phyloP scores from a whole-genome alignment of 92 coral and sea anemone genomes.

The Heteractis magnifica region DNA sequence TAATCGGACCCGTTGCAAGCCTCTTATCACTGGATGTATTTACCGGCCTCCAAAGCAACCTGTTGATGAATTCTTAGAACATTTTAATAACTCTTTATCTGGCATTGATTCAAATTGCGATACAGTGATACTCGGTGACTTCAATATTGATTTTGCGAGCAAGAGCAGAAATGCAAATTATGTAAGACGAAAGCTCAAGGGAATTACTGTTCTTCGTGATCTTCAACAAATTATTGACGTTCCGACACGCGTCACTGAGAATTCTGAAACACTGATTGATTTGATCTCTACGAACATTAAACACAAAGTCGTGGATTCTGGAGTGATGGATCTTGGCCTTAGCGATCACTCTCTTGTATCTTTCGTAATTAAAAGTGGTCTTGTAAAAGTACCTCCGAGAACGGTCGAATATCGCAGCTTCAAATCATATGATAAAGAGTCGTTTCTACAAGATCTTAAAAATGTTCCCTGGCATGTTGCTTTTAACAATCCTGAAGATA shows the following conservation, averaged over 20 bases:
- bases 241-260: conserved; percentile 21
- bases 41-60: conserved; percentile 51
- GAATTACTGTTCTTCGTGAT: conserved; percentile 39
- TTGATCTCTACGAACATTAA: conserved; percentile 16
- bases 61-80: conserved; percentile 41
- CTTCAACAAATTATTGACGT: conserved; percentile 34
- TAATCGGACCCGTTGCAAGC: conserved; percentile 32
- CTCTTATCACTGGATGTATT: conserved; percentile 36
- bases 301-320: conserved; percentile 23
- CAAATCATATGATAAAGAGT: conserved; percentile 28
- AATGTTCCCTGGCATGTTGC: conserved; percentile 35
- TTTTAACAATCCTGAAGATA: no score
- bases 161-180: conserved; percentile 28
- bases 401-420: conserved; percentile 28
- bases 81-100: conserved; percentile 40
- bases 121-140: conserved; percentile 25
- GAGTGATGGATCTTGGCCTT: conserved; percentile 30
- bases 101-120: conserved; percentile 34
- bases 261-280: conserved; percentile 26
- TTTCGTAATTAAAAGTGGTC: conserved; percentile 33
- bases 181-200: conserved; percentile 40
- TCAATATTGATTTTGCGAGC: conserved; percentile 32
- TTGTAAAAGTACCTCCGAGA: conserved; percentile 27
- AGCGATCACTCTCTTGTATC: conserved; percentile 27
- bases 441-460: conserved; percentile 31